Conservation (phyloP, 2,888 invertebrate genomes). For the Ornithoptera priamus region DNA sequence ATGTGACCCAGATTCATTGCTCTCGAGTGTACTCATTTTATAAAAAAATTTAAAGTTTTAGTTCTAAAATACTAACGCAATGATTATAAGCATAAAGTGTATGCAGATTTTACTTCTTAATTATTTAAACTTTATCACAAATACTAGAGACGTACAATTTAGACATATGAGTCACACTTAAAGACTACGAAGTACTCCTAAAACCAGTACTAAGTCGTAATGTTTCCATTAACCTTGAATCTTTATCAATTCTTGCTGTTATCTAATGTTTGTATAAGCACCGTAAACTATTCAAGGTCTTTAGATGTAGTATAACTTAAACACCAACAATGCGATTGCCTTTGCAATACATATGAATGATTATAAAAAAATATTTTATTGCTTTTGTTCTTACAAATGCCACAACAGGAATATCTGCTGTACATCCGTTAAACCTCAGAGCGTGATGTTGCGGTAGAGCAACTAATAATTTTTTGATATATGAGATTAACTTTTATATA, state of each 20-base stretch:
- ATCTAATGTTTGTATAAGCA: not conserved
- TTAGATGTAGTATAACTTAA: not conserved
- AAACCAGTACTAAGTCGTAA: not conserved
- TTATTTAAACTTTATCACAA: not conserved
- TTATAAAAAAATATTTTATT: not conserved
- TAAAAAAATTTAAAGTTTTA: too few species aligned
- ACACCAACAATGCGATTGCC: not conserved
- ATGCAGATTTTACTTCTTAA: not conserved
- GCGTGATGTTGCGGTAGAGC: slow-evolving; percentile 2
- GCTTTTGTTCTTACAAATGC: not conserved
- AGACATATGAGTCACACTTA: too few species aligned
- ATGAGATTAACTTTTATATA: slow-evolving; percentile 1
- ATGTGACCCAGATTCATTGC: too few species aligned
- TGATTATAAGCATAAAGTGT: too few species aligned
- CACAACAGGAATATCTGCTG: not conserved
- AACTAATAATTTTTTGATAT: slow-evolving; percentile 6
- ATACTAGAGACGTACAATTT: too few species aligned
- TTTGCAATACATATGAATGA: not conserved
- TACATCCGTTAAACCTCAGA: not conserved
- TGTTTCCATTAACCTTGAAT: not conserved
- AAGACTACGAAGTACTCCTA: too few species aligned
- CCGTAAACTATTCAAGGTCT: not conserved
- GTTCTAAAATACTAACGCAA: too few species aligned
- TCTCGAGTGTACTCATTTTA: too few species aligned
- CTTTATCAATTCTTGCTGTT: not conserved